A percentile compares a stretch with the other conserved stretches of the same genome.
Conservation (phyloP, 2,113 vertebrate genomes). For the Anarrhichthys ocellatus region DNA sequence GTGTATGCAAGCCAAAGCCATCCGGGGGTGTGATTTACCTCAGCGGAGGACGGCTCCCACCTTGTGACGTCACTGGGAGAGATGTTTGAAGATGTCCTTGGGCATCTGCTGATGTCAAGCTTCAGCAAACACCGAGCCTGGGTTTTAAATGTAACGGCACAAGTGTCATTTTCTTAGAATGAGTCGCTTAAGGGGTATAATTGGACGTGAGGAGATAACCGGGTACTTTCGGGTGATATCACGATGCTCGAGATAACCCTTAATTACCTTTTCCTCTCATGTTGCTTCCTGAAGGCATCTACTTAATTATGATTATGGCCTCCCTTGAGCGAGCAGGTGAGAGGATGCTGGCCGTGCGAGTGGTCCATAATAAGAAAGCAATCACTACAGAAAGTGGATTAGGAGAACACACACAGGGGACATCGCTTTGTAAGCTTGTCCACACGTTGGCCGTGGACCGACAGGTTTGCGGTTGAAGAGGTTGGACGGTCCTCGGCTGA, state of each 20-base stretch:
- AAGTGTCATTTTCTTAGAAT: slow-evolving; percentile 35
- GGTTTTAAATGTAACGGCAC: slow-evolving; percentile 31
- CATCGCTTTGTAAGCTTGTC: background rate
- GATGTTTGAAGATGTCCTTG: slow-evolving; percentile 42
- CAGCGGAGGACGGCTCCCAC: slow-evolving; percentile 23
- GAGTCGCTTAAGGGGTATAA: slow-evolving; percentile 50
- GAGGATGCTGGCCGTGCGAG: slow-evolving; percentile 31
- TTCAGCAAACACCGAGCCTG: slow-evolving; percentile 17
- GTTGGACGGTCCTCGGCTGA: slow-evolving; percentile 16
- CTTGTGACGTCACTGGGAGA: slow-evolving; percentile 36
- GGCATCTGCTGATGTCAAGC: slow-evolving; percentile 44
- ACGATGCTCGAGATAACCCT: slow-evolving; percentile 57
- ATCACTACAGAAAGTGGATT: slow-evolving; percentile 19
- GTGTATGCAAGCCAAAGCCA: slow-evolving; percentile 30
- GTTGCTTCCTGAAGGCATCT: slow-evolving; percentile 59
- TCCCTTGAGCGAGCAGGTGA: slow-evolving; percentile 65
- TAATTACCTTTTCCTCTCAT: slow-evolving; percentile 71
- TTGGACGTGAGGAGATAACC: slow-evolving; percentile 61
- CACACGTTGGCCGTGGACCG: background rate
- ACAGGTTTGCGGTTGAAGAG: slow-evolving; percentile 25
- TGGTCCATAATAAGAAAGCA: slow-evolving; percentile 35
- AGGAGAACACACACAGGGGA: slow-evolving; percentile 3
- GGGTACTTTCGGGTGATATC: slow-evolving; percentile 60
- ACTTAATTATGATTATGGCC: slow-evolving; percentile 63
- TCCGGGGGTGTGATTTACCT: slow-evolving; percentile 38